Evolutionary conservation across 2,888 invertebrate species (phyloP).

Genomic region (Andrena haemorrhoa): DNA sequence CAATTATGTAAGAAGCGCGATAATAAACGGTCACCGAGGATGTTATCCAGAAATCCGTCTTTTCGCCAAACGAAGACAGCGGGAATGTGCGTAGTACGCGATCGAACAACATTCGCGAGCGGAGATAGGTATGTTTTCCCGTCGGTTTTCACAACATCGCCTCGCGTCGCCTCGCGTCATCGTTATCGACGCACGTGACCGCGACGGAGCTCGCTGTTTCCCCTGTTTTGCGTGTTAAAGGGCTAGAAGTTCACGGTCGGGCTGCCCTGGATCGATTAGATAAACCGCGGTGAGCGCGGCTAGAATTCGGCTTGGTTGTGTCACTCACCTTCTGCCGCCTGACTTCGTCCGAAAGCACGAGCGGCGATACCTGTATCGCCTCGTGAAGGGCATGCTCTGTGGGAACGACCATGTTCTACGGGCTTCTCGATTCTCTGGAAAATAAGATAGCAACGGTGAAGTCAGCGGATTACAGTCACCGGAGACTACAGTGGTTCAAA

Average conservation of each 20-base stretch:
- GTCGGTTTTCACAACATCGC: slow-evolving; percentile 15
- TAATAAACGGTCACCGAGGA: not conserved
- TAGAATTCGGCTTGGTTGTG: not conserved
- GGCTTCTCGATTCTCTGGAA: slow-evolving; percentile 62
- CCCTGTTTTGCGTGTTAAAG: slow-evolving; percentile 13
- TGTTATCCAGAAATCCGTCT: not conserved
- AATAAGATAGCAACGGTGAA: not conserved
- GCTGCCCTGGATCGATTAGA: not conserved
- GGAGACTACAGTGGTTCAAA: too few species aligned
- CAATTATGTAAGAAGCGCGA: slow-evolving; percentile 38
- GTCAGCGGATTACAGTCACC: too few species aligned
- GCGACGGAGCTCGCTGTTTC: slow-evolving; percentile 9
- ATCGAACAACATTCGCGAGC: not conserved
- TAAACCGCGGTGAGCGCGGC: not conserved
- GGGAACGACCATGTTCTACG: slow-evolving; percentile 76
- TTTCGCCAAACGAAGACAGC: not conserved
- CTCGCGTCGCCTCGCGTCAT: not conserved
- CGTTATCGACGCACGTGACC: slow-evolving; percentile 27
- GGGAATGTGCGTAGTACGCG: not conserved
- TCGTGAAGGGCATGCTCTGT: slow-evolving; percentile 80
- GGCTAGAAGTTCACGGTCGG: slow-evolving; percentile 44
- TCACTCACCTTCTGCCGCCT: slow-evolving; percentile 78
- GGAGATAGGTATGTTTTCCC: not conserved
- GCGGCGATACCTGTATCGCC: slow-evolving; percentile 80
- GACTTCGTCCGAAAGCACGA: slow-evolving; percentile 78